These are phyloP conservation scores for Heliangelus exortis DNA, from an alignment of 2,797 vertebrate species.

Conservation along the genomic window DNA sequence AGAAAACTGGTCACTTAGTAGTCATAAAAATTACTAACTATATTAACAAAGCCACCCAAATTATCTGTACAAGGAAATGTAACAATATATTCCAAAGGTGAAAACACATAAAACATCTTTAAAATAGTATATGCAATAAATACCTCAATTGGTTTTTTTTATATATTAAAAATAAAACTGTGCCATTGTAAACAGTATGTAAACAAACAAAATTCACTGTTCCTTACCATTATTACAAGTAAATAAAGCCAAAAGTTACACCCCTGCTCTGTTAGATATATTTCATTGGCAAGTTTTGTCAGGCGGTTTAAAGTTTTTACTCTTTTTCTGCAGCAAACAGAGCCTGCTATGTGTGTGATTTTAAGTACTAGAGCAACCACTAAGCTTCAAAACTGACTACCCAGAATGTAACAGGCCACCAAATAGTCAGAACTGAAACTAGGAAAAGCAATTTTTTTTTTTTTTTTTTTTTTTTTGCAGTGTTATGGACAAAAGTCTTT, in stretches of 20 bases:
- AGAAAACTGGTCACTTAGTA: conserved; percentile 98
- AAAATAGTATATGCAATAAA: conserved; percentile 99
- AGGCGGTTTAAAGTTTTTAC: conserved; percentile 89
- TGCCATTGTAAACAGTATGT: conserved; percentile 99
- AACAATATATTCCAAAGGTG: conserved; percentile 99
- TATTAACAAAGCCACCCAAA: conserved; percentile 96
- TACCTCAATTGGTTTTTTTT: conserved; percentile 87
- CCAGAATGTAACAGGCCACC: conserved; percentile 10
- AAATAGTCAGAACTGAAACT: conserved; percentile 39
- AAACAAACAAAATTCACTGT: conserved; percentile 95
- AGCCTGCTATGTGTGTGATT: conserved; percentile 67
- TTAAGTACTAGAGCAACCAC: conserved; percentile 25
- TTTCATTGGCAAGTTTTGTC: conserved; percentile 81
- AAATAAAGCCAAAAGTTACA: conserved; percentile 82
- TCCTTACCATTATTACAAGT: conserved; percentile 85
- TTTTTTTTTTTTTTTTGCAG: conserved; percentile 56
- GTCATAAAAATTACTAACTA: conserved; percentile 98
- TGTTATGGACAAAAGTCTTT: not conserved
- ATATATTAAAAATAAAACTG: conserved; percentile 93
- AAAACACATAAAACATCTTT: conserved; percentile 95
- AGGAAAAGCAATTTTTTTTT: conserved; percentile 41
- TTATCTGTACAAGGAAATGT: conserved; percentile 94
- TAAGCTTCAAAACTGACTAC: conserved; percentile 61
- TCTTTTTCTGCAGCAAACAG: conserved; percentile 85
- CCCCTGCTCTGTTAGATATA: conserved; percentile 80